Conservation (phyloP, 2,797 vertebrate species). For the Iguana delicatissima region DNA sequence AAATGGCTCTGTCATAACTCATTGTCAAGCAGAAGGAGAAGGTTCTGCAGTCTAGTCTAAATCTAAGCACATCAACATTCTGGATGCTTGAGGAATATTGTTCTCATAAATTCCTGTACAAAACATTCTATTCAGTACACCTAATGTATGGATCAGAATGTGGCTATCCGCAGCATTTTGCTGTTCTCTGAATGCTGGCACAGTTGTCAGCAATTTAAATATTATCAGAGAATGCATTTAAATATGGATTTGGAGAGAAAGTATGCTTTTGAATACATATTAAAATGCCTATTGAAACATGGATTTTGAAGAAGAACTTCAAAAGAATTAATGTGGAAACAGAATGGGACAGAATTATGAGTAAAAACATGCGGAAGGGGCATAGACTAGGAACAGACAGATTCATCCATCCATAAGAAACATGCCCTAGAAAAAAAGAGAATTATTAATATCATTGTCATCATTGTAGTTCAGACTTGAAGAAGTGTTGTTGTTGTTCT, state of each 20-base stretch:
- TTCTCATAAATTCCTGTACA: background rate
- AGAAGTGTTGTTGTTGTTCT: background rate
- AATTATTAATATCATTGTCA: slow-evolving; percentile 10
- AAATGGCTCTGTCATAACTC: background rate
- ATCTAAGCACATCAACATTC: background rate
- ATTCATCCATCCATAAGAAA: slow-evolving; percentile 11
- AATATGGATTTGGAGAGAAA: background rate
- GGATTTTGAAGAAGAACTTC: slow-evolving; percentile 1
- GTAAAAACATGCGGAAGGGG: background rate
- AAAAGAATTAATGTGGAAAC: slow-evolving; percentile 18
- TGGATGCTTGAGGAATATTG: background rate
- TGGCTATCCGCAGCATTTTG: background rate
- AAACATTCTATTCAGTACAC: background rate
- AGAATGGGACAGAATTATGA: background rate
- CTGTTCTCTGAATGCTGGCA: background rate
- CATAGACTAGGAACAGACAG: background rate
- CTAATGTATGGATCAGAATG: background rate
- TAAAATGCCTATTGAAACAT: slow-evolving; percentile 11
- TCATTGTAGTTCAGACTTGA: slow-evolving; percentile 8
- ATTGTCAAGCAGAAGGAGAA: background rate
- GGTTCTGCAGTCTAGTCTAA: background rate
- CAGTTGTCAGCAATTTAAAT: background rate
- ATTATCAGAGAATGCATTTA: background rate
- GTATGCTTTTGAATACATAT: background rate
- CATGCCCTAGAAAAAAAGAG: background rate